These are phyloP conservation scores for Regulus satrapa DNA, from an alignment of 2,113 vertebrate genomes.

Conservation along the genomic window DNA sequence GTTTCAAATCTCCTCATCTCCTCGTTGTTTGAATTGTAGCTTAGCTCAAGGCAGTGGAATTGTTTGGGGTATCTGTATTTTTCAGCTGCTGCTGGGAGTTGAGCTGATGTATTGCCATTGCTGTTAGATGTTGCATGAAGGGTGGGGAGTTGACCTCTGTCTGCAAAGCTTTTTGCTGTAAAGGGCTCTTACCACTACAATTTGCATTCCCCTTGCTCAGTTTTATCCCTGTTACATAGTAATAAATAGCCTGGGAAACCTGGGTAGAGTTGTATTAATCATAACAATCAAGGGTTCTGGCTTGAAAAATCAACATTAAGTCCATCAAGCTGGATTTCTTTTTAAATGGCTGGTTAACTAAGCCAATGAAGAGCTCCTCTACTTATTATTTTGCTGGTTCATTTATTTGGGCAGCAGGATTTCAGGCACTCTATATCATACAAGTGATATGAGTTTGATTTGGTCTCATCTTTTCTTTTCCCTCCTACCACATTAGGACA, in stretches of 20 bases:
- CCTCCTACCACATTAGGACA: not conserved
- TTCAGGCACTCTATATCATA: not conserved
- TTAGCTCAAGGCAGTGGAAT: not conserved
- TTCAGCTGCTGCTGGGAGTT: not conserved
- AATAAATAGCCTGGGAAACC: not conserved
- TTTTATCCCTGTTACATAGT: not conserved
- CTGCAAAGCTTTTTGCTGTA: not conserved
- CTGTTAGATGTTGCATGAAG: not conserved
- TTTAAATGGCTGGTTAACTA: not conserved
- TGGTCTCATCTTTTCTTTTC: not conserved
- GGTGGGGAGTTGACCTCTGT: not conserved
- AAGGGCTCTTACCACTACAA: not conserved
- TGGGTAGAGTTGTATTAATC: not conserved
- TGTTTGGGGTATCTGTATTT: not conserved
- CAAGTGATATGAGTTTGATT: not conserved
- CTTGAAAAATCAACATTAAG: not conserved
- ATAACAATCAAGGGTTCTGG: not conserved
- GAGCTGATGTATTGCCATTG: not conserved
- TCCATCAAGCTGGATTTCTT: not conserved
- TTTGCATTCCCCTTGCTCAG: not conserved
- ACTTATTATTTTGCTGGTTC: not conserved
- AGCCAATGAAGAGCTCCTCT: not conserved
- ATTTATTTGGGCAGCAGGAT: not conserved
- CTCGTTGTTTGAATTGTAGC: not conserved
- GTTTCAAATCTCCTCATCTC: not conserved